Evolutionary conservation across 2,888 invertebrate species (phyloP).

Genomic region (Leptinotarsa juncta): DNA sequence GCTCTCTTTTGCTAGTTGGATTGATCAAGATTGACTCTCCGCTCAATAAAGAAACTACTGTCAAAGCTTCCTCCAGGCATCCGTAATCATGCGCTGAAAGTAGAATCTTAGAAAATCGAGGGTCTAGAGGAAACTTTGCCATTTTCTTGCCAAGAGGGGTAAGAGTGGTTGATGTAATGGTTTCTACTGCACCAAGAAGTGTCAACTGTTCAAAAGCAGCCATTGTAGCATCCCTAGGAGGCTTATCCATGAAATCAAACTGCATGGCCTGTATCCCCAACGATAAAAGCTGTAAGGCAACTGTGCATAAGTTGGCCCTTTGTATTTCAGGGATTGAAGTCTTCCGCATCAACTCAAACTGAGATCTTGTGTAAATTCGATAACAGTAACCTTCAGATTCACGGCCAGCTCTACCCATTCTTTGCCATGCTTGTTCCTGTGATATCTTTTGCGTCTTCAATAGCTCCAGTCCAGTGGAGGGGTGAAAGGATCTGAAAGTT

Average conservation of each 20-base stretch:
- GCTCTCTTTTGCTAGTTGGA: conserved; percentile 80
- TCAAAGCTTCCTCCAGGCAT: conserved; percentile 85
- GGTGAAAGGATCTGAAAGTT: conserved; percentile 77
- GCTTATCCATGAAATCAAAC: conserved; percentile 93
- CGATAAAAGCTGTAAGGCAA: conserved; percentile 68
- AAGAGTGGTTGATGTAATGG: conserved; percentile 71
- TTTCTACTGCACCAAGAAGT: conserved; percentile 78
- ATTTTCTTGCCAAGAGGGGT: conserved; percentile 86
- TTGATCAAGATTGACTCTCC: conserved; percentile 87
- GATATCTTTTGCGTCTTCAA: conserved; percentile 85
- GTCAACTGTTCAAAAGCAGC: conserved; percentile 75
- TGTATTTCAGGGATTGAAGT: conserved; percentile 90
- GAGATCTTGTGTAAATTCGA: conserved; percentile 83
- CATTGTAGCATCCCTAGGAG: conserved; percentile 77
- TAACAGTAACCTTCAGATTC: conserved; percentile 88
- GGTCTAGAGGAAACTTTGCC: conserved; percentile 93
- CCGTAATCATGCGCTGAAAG: conserved; percentile 81
- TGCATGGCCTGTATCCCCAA: conserved; percentile 75
- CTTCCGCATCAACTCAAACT: conserved; percentile 78
- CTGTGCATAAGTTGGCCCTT: conserved; percentile 81
- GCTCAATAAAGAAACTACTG: conserved; percentile 87
- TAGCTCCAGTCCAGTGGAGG: conserved; percentile 84
- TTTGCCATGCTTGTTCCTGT: conserved; percentile 93
- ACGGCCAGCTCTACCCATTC: conserved; percentile 92
- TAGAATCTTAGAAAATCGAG: conserved; percentile 66